These are phyloP conservation scores for Noctua pronuba DNA, from an alignment of 2,888 invertebrate species.

Conservation along the genomic window DNA sequence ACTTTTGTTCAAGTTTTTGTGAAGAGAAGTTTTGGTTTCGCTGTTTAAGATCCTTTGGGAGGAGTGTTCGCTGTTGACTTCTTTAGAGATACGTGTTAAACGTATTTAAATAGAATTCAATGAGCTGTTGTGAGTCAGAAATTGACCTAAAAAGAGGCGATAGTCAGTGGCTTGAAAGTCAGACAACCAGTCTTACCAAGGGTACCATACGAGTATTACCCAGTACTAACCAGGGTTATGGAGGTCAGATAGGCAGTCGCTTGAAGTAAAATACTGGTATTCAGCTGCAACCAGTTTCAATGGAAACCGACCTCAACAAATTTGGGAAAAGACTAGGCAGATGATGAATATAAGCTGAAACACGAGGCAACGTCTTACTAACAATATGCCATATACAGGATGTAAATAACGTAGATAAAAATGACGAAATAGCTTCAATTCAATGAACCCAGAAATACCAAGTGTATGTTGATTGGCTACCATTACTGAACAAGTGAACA, in stretches of 20 bases:
- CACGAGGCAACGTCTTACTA: background rate
- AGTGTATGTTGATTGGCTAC: conserved; percentile 7
- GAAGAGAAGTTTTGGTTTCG: conserved; percentile 23
- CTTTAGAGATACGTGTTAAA: background rate
- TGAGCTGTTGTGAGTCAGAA: too few relatives aligned
- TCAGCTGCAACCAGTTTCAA: too few relatives aligned
- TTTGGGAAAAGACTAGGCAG: background rate
- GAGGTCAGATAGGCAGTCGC: too few relatives aligned
- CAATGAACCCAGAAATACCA: background rate
- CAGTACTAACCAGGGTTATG: too few relatives aligned
- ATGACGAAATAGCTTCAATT: background rate
- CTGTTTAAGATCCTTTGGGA: conserved; percentile 11
- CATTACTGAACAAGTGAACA: conserved; percentile 24
- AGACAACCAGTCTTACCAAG: too few relatives aligned
- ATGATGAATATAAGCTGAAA: background rate
- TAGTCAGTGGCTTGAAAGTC: too few relatives aligned
- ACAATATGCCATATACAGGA: background rate
- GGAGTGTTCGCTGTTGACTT: conserved; percentile 5
- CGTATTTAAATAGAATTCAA: conserved; percentile 3
- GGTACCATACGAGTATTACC: too few relatives aligned
- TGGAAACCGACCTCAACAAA: background rate
- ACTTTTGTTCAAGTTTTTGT: conserved; percentile 37
- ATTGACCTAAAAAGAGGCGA: too few relatives aligned
- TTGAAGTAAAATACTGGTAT: too few relatives aligned
- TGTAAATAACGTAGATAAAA: background rate